Base-by-base conservation (phyloP, 2,888 invertebrate genomes). In the Sialis fuliginosa region DNA sequence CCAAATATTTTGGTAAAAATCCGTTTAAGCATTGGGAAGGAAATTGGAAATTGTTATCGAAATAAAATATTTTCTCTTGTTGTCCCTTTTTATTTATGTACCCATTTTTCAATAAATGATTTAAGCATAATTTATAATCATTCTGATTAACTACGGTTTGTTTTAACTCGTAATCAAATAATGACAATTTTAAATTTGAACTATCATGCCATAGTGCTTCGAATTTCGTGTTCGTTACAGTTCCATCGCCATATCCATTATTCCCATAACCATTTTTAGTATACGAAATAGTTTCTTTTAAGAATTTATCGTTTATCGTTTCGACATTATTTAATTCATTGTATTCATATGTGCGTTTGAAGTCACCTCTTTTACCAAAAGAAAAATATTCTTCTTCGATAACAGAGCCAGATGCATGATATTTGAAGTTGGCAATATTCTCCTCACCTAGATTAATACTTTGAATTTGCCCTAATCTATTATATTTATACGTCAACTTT, bases 221-320 rank as follows among this genome's bases (percentile, higher is more conserved):
- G 42, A 52, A 53, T 30, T 34, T 45, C 32, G 50, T 50, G 32
- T 34, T 45, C 48, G 45, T 54, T 13, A 48, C 49, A 41, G 46
- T 52, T 8, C 50, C 53, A 34, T 45, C 49, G 6, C 44, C 55
- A 49, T 42, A 48, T 39, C 43, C 54, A 22, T 7, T 6, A 39
- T 53, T 51, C 9, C 56, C 56, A 40, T 56, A 56, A 30, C 54
- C 52, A 6, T 41, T 48, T 2, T 47, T 35, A 1, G 49, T 53
- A 45, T 51, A 56, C 5, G 44, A 34, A 9, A 56, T 33, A 5
- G 41, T 43, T 47, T 54, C 47, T 1, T 44, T 33, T 7, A 54
- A 45, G 39, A 48, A 53, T 8, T 46, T 49, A 42, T 52, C 55
- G 9, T 39, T 4, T 2, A 55, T 45, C 33, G 45, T 34, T 1